phyloP scores from a whole-genome alignment of 2,113 vertebrate genomes.

The Acanthochromis polyacanthus region DNA sequence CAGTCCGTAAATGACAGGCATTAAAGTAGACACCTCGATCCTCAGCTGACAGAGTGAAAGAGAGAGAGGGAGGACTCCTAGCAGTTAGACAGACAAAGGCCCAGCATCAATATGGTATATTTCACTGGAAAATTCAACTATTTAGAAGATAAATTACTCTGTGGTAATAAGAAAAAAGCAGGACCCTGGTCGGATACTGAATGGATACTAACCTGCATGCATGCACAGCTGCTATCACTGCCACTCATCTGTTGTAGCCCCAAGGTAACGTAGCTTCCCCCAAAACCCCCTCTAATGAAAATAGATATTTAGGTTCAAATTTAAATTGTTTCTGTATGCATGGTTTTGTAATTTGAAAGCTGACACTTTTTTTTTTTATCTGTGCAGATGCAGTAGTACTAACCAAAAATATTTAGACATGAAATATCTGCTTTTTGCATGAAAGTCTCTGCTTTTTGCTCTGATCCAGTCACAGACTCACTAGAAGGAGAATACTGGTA shows the following conservation, averaged over 20 bases:
- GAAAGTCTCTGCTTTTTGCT: too few species aligned
- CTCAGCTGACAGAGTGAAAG: conserved; percentile 56
- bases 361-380: too few species aligned
- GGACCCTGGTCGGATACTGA: conserved; percentile 9
- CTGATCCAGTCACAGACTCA: too few species aligned
- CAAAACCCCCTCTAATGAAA: neutral
- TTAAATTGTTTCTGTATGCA: too few species aligned
- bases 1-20: conserved; percentile 77
- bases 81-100: conserved; percentile 53
- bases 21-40: conserved; percentile 75
- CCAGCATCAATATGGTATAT: conserved; percentile 43
- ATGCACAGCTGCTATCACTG: conserved; percentile 12
- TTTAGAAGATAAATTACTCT: conserved; percentile 58
- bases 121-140: conserved; percentile 58
- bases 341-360: too few species aligned
- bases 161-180: conserved; percentile 14
- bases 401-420: too few species aligned
- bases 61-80: conserved; percentile 49
- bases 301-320: too few species aligned
- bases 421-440: too few species aligned
- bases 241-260: neutral
- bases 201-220: conserved; percentile 22
- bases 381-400: too few species aligned
- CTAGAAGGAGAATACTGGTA: too few species aligned
- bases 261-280: conserved; percentile 2